Evolutionary conservation across 2,113 vertebrate species (phyloP).

Genomic region (Lethenteron reissneri): DNA sequence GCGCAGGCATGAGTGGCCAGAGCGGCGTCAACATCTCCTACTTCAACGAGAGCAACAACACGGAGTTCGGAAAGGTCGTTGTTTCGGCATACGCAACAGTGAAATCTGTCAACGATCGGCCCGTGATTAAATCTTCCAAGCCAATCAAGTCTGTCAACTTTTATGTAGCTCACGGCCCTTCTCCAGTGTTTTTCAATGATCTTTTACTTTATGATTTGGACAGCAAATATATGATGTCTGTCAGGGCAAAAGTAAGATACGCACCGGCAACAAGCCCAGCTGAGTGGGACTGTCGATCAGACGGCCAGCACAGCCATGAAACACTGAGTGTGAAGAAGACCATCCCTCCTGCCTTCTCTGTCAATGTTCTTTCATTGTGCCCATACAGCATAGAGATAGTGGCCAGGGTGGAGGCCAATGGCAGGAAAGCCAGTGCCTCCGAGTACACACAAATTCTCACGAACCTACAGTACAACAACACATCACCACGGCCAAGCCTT

Average conservation of each 20-base stretch:
- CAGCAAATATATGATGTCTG: neutral
- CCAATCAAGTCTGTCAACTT: neutral
- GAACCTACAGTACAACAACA: conserved; percentile 6
- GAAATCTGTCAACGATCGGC: neutral
- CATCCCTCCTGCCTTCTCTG: neutral
- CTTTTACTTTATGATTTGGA: neutral
- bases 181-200: neutral
- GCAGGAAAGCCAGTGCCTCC: neutral
- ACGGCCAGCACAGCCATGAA: neutral
- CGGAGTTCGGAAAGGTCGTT: neutral
- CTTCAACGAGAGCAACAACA: conserved; percentile 1
- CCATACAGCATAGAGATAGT: neutral
- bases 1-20: neutral
- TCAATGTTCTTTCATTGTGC: neutral
- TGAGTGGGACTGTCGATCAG: conserved; percentile 2
- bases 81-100: neutral
- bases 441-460: neutral
- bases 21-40: neutral
- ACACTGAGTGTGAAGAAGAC: neutral
- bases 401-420: neutral
- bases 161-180: conserved; percentile 3
- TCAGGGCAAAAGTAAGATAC: neutral
- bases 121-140: neutral
- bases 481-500: neutral
- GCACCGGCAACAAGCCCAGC: neutral